A percentile compares a stretch with the other conserved stretches of the same genome.
Conservation (phyloP, 2,113 vertebrate genomes). For the Hirundichthys speculiger region DNA sequence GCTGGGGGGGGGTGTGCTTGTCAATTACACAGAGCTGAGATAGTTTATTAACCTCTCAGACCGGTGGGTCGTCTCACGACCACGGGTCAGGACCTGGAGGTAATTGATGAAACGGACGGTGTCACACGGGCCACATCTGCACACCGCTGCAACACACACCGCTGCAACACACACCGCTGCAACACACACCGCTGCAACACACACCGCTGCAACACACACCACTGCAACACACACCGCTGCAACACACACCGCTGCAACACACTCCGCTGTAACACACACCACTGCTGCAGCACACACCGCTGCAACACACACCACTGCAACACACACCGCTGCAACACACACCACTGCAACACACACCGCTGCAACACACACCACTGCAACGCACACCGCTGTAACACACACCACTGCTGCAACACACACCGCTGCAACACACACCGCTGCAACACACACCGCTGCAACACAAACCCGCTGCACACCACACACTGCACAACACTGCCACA, state of each 20-base stretch:
- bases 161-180: slow-evolving; percentile 11
- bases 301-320: slow-evolving; percentile 15
- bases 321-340: slow-evolving; percentile 17
- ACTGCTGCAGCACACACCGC: slow-evolving; percentile 23
- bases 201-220: slow-evolving; percentile 13
- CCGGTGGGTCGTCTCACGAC: slow-evolving; percentile 26
- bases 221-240: too few species aligned
- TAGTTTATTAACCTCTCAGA: slow-evolving; percentile 71
- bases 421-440: slow-evolving; percentile 13
- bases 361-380: slow-evolving; percentile 1
- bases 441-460: slow-evolving; percentile 14
- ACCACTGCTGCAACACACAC: slow-evolving; percentile 28
- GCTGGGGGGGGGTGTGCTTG: slow-evolving; percentile 11
- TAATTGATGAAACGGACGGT: slow-evolving; percentile 60
- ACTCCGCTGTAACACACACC: slow-evolving; percentile 16
- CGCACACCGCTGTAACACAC: slow-evolving; percentile 19
- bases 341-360: too few species aligned
- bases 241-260: slow-evolving; percentile 18
- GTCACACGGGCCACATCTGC: slow-evolving; percentile 34
- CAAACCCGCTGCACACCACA: too few species aligned
- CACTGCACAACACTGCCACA: slow-evolving; percentile 12
- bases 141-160: slow-evolving; percentile 12
- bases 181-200: too few species aligned
- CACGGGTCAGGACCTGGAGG: slow-evolving; percentile 56
- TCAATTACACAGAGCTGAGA: slow-evolving; percentile 54